These are phyloP conservation scores for Augochlora pura DNA, from an alignment of 1,140 invertebrate genomes.

Conservation along the genomic window DNA sequence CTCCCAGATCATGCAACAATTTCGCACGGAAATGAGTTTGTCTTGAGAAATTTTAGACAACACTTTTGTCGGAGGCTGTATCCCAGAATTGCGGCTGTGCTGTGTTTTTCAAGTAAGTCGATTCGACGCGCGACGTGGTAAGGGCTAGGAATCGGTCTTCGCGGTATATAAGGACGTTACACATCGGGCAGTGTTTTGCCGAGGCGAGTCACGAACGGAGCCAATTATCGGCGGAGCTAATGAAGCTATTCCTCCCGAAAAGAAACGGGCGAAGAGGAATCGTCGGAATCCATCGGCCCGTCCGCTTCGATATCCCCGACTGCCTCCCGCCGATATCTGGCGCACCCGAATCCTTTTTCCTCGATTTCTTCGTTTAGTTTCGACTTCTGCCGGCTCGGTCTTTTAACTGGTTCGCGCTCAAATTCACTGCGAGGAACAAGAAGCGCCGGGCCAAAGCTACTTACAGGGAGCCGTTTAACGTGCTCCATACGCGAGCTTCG, in stretches of 20 bases:
- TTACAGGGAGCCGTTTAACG: not conserved
- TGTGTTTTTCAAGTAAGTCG: not conserved
- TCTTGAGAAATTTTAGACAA: not conserved
- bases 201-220: constrained; percentile 45
- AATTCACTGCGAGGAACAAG: not conserved
- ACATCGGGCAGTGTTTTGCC: constrained; percentile 29
- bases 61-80: not conserved
- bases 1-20: no score
- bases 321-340: not conserved
- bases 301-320: not conserved
- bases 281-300: constrained; percentile 1
- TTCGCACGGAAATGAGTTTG: no score
- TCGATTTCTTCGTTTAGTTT: no score
- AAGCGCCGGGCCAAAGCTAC: not conserved
- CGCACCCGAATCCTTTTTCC: not conserved
- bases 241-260: constrained; percentile 39
- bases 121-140: no score
- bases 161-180: constrained; percentile 33
- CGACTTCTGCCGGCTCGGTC: not conserved
- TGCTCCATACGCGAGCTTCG: not conserved
- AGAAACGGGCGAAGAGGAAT: constrained; percentile 30
- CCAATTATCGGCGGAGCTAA: constrained; percentile 49
- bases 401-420: constrained; percentile 3
- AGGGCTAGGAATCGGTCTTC: not conserved
- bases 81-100: no score